Evolutionary conservation across 2,113 vertebrate species (phyloP), one percentile per base, ranked within the genome.

Genomic region (Eolophus roseicapilla): DNA sequence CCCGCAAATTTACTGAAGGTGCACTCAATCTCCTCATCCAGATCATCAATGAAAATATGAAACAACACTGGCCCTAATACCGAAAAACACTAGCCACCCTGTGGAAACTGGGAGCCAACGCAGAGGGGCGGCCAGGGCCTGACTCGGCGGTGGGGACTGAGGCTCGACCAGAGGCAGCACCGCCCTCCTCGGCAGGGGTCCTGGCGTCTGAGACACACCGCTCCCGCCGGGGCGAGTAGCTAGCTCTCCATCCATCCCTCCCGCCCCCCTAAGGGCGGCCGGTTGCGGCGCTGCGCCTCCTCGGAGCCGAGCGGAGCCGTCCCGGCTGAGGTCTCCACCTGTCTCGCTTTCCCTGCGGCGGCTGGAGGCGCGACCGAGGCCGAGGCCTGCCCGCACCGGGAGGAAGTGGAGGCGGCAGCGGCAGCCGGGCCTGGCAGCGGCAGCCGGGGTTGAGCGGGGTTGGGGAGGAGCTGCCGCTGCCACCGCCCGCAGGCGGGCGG

Each of bases 251-350:
- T 46, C 50, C 57, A 23, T 46, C 44, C 57, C 18, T 74, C 35
- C 59, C 68, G 59, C 82, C 82, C 60, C 85, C 94, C 73, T 69
- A 43, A 35, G 71, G 92, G 92, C 90, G 63, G 89, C 33, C 49
- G 60, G 81, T 37, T 17, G 77, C 37, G 35, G 59, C 86, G 64
- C 69, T 82, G 89, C 86, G 60, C 47, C 65, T 84, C 17, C 33
- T 23, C 20, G 17, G 16, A 10, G 82, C 76, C 6, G 35, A n/a
- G 29, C 8, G 7, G 70, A 27, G 49, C 18, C 9, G 50, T 46
- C 14, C 6, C 43, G 14, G 67, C 67, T 19, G 73, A 78, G 82
- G 95, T 90, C 88, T 90, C 70, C 78, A 8, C 49, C 65, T 52
- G 78, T 50, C 12, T 59, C 35, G 31, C 43, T 27, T 43, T 60